Evolutionary conservation across 2,797 vertebrate species (phyloP).

Genomic region (Esox lucius): DNA sequence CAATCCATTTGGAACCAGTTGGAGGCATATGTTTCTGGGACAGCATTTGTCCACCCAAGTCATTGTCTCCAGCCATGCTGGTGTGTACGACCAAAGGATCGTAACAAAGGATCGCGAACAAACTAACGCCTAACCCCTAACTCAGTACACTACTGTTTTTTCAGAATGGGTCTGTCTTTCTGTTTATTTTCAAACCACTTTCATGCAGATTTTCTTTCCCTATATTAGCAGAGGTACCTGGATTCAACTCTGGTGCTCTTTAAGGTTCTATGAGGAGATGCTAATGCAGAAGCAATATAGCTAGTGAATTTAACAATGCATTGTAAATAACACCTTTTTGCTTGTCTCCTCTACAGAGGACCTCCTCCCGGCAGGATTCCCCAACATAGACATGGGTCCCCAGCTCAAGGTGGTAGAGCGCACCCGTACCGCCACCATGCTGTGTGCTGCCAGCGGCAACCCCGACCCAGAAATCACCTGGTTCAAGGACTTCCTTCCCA

Average conservation of each 20-base stretch:
- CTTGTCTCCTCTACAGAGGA: slow-evolving; percentile 81
- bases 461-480: slow-evolving; percentile 98
- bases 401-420: slow-evolving; percentile 98
- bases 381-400: slow-evolving; percentile 98
- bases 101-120: too few relatives aligned
- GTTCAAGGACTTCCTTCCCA: slow-evolving; percentile 98
- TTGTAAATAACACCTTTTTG: neutral
- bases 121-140: too few relatives aligned
- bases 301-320: neutral
- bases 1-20: too few relatives aligned
- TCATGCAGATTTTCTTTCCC: neutral
- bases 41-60: too few relatives aligned
- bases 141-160: too few relatives aligned
- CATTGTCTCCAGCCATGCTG: too few relatives aligned
- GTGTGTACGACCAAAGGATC: too few relatives aligned
- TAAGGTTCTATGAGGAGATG: neutral
- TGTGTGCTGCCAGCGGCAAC: slow-evolving; percentile 95
- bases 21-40: too few relatives aligned
- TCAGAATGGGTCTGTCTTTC: too few relatives aligned
- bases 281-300: neutral
- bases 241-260: neutral
- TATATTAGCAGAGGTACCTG: neutral
- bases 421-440: slow-evolving; percentile 95
- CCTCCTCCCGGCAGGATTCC: slow-evolving; percentile 91
- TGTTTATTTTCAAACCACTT: neutral